Percentiles rank a stretch among this genome's conserved stretches.
These are phyloP conservation scores for Brachypterus glaber DNA, from an alignment of 2,888 invertebrate genomes.

Conservation along the genomic window DNA sequence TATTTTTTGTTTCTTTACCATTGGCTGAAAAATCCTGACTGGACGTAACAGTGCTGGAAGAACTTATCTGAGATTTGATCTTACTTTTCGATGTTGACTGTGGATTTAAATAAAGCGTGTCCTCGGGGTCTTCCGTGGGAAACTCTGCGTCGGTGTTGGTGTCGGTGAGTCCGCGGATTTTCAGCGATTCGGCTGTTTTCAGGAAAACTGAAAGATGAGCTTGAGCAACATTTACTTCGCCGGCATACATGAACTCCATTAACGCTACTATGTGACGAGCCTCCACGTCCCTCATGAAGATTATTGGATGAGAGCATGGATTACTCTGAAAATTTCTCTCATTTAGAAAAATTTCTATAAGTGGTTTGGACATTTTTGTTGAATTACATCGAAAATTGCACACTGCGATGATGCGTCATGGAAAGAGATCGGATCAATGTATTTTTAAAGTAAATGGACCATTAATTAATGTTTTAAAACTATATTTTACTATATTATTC, in stretches of 20 bases:
- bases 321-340: constrained; percentile 70
- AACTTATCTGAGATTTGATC: constrained; percentile 28
- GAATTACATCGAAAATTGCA: too few species aligned
- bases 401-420: too few species aligned
- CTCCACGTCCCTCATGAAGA: constrained; percentile 76
- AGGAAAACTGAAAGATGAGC: constrained; percentile 66
- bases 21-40: constrained; percentile 34
- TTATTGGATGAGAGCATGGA: constrained; percentile 77
- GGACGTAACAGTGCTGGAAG: constrained; percentile 36
- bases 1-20: constrained; percentile 1
- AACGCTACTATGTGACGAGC: constrained; percentile 67
- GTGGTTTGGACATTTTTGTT: too few species aligned
- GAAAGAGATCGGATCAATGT: too few species aligned
- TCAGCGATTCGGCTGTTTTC: constrained; percentile 68
- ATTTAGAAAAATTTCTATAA: too few species aligned
- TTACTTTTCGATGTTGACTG: constrained; percentile 24
- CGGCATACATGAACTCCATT: constrained; percentile 78
- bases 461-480: too few species aligned
- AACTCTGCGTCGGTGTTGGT: constrained; percentile 38
- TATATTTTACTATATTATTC: too few species aligned
- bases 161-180: constrained; percentile 70
- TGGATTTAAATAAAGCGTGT: constrained; percentile 29
- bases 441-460: too few species aligned
- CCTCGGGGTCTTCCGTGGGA: constrained; percentile 43
- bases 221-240: constrained; percentile 75